Percentiles rank a stretch among this genome's conserved stretches.
These are phyloP conservation scores for Amblyteles armatorius DNA, from an alignment of 2,888 invertebrate species.

Conservation along the genomic window DNA sequence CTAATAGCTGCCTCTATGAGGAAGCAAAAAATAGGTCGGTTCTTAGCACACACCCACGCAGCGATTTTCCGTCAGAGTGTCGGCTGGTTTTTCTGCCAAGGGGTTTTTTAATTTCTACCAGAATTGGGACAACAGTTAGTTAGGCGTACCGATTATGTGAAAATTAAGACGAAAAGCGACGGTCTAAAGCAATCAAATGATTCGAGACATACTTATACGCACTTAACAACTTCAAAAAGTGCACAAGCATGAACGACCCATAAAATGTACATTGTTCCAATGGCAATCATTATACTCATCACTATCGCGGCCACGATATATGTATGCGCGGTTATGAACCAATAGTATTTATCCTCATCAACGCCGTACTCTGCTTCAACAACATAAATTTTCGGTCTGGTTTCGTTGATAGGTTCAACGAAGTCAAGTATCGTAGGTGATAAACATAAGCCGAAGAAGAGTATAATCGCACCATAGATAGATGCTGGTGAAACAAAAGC, in stretches of 20 bases:
- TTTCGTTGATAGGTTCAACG: neutral
- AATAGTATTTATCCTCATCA: neutral
- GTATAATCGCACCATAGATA: neutral
- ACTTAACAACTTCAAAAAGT: no score
- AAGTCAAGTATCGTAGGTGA: conserved; percentile 31
- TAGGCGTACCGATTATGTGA: no score
- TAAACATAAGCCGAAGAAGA: neutral
- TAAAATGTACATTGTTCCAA: neutral
- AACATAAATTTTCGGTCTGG: neutral
- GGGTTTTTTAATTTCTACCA: no score
- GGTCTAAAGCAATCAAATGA: neutral
- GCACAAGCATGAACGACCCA: neutral
- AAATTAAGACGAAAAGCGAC: no score
- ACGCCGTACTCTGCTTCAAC: conserved; percentile 39
- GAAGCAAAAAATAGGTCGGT: no score
- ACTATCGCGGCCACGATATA: neutral
- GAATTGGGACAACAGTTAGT: no score
- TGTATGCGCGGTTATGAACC: conserved; percentile 31
- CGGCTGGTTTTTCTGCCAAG: no score
- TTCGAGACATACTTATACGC: neutral
- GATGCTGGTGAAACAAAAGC: neutral
- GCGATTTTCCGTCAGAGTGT: no score
- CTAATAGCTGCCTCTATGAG: no score
- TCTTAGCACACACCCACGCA: no score
- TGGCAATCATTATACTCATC: neutral